Percentiles rank a stretch among this genome's conserved stretches.
Conservation (phyloP, 2,113 vertebrate genomes). For the Mungos mungo region DNA sequence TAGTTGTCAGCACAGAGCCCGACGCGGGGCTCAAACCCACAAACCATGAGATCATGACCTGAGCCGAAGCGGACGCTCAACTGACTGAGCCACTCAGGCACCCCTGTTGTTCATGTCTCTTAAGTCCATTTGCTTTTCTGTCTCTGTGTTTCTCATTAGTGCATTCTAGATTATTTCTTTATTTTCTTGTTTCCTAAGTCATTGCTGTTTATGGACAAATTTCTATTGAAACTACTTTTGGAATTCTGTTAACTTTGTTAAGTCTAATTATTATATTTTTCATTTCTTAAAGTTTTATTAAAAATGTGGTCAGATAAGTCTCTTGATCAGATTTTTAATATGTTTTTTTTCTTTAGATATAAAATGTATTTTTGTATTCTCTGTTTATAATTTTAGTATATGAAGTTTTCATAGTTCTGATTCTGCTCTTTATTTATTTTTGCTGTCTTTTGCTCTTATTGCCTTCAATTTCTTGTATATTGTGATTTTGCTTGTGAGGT, state of each 20-base stretch:
- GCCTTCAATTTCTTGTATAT: not conserved
- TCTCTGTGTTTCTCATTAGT: not conserved
- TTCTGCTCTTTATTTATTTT: not conserved
- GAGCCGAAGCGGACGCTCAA: too few relatives aligned
- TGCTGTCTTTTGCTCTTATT: not conserved
- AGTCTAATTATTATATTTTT: not conserved
- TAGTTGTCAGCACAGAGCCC: too few relatives aligned
- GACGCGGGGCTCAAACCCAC: too few relatives aligned
- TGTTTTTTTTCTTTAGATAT: not conserved
- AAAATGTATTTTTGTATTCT: conserved; percentile 26
- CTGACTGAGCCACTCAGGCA: too few relatives aligned
- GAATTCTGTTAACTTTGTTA: not conserved
- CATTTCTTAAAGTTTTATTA: not conserved
- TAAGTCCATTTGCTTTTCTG: not conserved
- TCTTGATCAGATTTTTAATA: not conserved
- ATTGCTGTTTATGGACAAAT: not conserved
- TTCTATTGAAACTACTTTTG: not conserved
- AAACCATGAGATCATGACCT: too few relatives aligned
- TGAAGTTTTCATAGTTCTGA: not conserved
- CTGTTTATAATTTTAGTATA: not conserved
- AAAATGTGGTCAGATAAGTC: not conserved
- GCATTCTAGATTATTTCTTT: not conserved
- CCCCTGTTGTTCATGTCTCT: not conserved
- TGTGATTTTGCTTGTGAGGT: conserved; percentile 10
- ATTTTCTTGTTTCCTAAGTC: not conserved